Conservation (phyloP, 2,113 vertebrate species). For the Eudyptes chrysolophus region DNA sequence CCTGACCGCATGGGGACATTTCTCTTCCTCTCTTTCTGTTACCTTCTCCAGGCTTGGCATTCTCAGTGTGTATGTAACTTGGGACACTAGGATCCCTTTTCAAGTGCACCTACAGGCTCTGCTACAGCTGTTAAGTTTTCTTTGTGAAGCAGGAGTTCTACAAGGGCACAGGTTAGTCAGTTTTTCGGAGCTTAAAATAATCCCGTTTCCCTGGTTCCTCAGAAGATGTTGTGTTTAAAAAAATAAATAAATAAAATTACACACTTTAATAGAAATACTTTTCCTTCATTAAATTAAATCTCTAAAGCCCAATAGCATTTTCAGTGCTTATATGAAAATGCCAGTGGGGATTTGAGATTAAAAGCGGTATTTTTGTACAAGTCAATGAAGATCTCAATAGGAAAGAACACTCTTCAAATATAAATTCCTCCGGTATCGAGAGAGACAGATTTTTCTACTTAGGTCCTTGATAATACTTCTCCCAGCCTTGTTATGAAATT, state of each 20-base stretch:
- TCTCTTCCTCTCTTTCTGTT: background rate
- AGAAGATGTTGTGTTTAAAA: conserved; percentile 64
- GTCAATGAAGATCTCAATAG: conserved; percentile 82
- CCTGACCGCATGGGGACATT: background rate
- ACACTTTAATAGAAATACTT: conserved; percentile 82
- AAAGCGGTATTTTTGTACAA: conserved; percentile 82
- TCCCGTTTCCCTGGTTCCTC: conserved; percentile 56
- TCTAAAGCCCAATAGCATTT: conserved; percentile 85
- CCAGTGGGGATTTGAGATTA: conserved; percentile 84
- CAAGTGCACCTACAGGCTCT: conserved; percentile 21
- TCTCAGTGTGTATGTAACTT: background rate
- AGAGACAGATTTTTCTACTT: conserved; percentile 56
- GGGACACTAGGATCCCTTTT: conserved; percentile 31
- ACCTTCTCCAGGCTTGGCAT: background rate
- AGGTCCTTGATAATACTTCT: conserved; percentile 41
- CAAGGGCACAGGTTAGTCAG: conserved; percentile 53
- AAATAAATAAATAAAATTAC: conserved; percentile 45
- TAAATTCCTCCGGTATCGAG: conserved; percentile 66
- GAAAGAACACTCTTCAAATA: conserved; percentile 77
- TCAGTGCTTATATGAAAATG: conserved; percentile 81
- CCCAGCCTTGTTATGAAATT: conserved; percentile 56
- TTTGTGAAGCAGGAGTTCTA: conserved; percentile 36
- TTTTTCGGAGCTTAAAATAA: conserved; percentile 62
- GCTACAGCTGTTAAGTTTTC: conserved; percentile 35
- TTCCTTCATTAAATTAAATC: conserved; percentile 84